Conservation (phyloP, 2,113 vertebrate genomes). For the Pluvialis apricaria region DNA sequence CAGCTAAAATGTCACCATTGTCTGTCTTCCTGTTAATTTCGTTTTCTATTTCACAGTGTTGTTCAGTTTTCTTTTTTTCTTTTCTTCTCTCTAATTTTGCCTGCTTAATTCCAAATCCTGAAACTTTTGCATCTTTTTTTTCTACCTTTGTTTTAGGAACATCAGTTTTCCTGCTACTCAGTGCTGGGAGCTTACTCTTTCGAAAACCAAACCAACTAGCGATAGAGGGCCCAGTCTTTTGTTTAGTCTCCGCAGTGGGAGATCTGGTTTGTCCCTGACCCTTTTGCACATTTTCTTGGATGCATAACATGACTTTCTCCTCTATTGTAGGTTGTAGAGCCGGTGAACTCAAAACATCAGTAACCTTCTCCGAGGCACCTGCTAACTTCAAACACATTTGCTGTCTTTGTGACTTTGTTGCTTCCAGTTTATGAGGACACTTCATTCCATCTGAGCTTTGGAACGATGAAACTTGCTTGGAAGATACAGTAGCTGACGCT, state of each 20-base stretch:
- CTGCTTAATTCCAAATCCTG: conserved; percentile 82
- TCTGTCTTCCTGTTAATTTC: conserved; percentile 63
- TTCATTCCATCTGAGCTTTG: conserved; percentile 44
- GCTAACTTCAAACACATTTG: conserved; percentile 58
- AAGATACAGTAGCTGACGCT: conserved; percentile 22
- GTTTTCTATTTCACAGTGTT: conserved; percentile 70
- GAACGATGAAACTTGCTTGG: conserved; percentile 37
- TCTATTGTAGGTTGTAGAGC: conserved; percentile 82
- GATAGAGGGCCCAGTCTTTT: conserved; percentile 82
- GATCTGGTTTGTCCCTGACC: conserved; percentile 83
- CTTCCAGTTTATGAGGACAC: conserved; percentile 57
- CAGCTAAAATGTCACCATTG: conserved; percentile 55
- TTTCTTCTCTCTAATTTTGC: conserved; percentile 83
- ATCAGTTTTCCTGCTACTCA: conserved; percentile 81
- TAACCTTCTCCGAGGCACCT: conserved; percentile 65
- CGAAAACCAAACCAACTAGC: conserved; percentile 93
- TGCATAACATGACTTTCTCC: conserved; percentile 95
- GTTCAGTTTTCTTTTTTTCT: conserved; percentile 83
- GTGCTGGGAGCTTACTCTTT: conserved; percentile 85
- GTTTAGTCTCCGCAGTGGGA: conserved; percentile 74
- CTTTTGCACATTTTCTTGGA: conserved; percentile 89
- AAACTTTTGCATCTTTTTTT: conserved; percentile 84
- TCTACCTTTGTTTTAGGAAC: conserved; percentile 81
- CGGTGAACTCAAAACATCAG: conserved; percentile 44
- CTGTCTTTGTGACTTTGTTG: conserved; percentile 54